A percentile compares a stretch with the other conserved stretches of the same genome.
Conservation (phyloP, 92 coral and sea anemone species). For the Phenganax stokvisi region DNA sequence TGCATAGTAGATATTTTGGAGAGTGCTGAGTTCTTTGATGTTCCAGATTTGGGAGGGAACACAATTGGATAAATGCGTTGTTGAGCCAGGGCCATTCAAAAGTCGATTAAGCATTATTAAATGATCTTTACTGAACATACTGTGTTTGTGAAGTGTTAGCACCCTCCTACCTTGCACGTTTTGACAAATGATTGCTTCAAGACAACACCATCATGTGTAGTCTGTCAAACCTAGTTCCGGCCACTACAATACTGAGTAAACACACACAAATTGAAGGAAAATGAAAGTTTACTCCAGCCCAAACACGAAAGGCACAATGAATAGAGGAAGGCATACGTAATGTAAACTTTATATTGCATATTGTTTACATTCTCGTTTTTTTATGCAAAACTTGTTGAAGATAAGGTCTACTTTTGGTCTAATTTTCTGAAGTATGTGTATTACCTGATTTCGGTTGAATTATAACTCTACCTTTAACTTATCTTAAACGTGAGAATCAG, state of each 20-base stretch:
- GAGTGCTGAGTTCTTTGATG: not conserved
- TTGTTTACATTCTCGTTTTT: not conserved
- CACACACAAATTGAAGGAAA: constrained; percentile 6
- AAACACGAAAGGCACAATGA: constrained; percentile 8
- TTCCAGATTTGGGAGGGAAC: constrained; percentile 2
- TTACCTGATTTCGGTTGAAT: too few species aligned
- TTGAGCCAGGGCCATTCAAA: constrained; percentile 26
- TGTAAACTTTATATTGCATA: not conserved
- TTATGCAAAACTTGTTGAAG: not conserved
- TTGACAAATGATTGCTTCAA: constrained; percentile 11
- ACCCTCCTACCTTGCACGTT: constrained; percentile 21
- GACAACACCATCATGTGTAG: not conserved
- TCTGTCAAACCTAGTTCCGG: constrained; percentile 19
- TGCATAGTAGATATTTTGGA: too few species aligned
- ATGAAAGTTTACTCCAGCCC: constrained; percentile 23
- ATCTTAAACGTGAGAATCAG: too few species aligned
- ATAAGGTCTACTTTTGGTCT: not conserved
- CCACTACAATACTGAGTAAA: constrained; percentile 24
- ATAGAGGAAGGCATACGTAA: not conserved
- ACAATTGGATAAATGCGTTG: constrained; percentile 4
- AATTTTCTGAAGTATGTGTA: too few species aligned
- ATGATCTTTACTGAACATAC: constrained; percentile 5
- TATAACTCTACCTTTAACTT: too few species aligned
- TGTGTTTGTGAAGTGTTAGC: constrained; percentile 35
- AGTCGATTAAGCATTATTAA: constrained; percentile 29